Percentiles rank a stretch among this genome's conserved stretches.
phyloP scores from a whole-genome alignment of 2,113 vertebrate genomes.

The Pluvialis apricaria region DNA sequence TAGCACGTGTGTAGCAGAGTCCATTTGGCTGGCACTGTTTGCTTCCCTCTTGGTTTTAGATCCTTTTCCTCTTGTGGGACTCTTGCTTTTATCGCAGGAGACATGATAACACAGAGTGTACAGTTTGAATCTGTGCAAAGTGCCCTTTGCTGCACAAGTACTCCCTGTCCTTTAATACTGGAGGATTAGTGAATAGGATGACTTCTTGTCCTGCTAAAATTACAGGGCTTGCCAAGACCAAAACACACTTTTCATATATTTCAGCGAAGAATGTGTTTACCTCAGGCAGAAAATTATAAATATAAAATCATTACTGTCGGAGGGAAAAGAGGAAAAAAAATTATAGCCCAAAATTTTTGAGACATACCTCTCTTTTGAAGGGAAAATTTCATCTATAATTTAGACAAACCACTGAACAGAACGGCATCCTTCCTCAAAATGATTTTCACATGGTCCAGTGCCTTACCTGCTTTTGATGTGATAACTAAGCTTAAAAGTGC shows the following conservation, averaged over 20 bases:
- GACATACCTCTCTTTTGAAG: neutral
- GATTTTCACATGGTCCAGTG: neutral
- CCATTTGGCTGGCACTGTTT: neutral
- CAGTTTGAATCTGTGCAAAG: neutral
- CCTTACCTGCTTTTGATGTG: constrained; percentile 13
- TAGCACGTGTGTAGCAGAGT: neutral
- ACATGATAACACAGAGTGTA: neutral
- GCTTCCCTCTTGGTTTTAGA: neutral
- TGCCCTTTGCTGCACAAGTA: neutral
- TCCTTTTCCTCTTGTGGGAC: neutral
- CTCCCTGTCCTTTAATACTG: neutral
- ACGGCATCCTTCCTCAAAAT: constrained; percentile 27
- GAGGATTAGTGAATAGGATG: neutral
- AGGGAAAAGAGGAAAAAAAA: neutral
- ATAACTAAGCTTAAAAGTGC: constrained; percentile 8
- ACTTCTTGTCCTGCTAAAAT: neutral
- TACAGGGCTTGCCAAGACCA: neutral
- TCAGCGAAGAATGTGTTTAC: neutral
- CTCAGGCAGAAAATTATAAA: neutral
- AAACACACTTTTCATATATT: neutral
- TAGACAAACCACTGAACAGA: constrained; percentile 35
- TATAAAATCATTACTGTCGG: neutral
- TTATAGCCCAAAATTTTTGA: neutral
- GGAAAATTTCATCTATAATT: constrained; percentile 9
- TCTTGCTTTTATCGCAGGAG: neutral